A percentile compares a stretch with the other conserved stretches of the same genome.
These are phyloP conservation scores for Hypomecis punctinalis DNA, from an alignment of 2,888 invertebrate species.

Conservation along the genomic window DNA sequence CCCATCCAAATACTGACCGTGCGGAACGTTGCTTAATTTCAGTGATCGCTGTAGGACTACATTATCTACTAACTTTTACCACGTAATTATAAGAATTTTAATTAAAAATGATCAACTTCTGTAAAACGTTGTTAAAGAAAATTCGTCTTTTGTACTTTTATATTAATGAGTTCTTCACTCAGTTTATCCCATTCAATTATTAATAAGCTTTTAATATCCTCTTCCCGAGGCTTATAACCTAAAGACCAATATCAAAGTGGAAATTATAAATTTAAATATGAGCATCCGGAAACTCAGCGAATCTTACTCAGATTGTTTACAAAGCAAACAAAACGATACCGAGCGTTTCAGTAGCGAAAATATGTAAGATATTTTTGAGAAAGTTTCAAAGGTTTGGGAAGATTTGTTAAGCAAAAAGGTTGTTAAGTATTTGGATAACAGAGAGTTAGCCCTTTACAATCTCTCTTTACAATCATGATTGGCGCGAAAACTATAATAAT, in stretches of 20 bases:
- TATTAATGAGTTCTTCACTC: constrained; percentile 22
- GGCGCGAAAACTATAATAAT: too few relatives aligned
- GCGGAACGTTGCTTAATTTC: too few relatives aligned
- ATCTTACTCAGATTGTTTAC: constrained; percentile 47
- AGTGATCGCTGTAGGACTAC: too few relatives aligned
- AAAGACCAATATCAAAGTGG: constrained; percentile 39
- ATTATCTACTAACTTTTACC: too few relatives aligned
- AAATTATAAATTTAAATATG: constrained; percentile 38
- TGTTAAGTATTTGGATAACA: too few relatives aligned
- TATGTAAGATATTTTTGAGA: constrained; percentile 33
- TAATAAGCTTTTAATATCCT: constrained; percentile 26
- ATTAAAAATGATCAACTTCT: too few relatives aligned
- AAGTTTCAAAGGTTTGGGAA: neutral
- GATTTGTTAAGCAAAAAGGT: neutral
- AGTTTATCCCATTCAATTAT: constrained; percentile 31
- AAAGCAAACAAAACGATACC: constrained; percentile 50
- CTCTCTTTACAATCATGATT: too few relatives aligned
- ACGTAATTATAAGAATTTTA: too few relatives aligned
- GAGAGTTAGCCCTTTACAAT: too few relatives aligned
- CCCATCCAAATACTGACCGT: too few relatives aligned
- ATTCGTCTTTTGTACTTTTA: neutral
- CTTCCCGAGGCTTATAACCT: constrained; percentile 19
- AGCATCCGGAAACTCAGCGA: constrained; percentile 38
- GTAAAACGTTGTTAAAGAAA: neutral
- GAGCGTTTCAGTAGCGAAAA: constrained; percentile 50